Percentiles rank a stretch among this genome's conserved stretches.
Conservation (phyloP, 2,888 invertebrate genomes). For the Hyalella azteca region DNA sequence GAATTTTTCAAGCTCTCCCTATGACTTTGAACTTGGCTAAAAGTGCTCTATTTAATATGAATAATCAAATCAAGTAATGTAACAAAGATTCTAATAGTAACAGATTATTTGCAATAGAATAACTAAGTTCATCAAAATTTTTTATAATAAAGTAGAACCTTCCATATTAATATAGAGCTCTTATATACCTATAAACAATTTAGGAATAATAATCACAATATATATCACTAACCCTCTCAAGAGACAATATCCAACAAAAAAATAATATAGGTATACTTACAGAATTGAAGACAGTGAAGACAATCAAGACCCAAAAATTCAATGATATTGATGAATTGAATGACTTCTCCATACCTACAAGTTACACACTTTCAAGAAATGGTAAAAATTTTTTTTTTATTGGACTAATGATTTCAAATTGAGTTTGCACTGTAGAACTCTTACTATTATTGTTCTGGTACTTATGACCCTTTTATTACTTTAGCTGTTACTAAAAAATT, state of each 20-base stretch:
- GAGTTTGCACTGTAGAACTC: background rate
- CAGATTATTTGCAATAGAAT: background rate
- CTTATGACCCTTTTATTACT: too few relatives aligned
- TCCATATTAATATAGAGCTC: background rate
- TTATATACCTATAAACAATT: background rate
- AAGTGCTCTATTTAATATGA: background rate
- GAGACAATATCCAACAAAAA: background rate
- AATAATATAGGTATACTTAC: background rate
- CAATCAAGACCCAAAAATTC: background rate
- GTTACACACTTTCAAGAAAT: background rate
- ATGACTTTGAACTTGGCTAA: background rate
- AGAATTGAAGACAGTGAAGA: background rate
- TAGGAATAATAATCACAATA: background rate
- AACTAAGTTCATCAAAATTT: background rate
- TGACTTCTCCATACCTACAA: background rate
- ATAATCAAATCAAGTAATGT: background rate
- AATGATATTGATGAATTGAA: background rate
- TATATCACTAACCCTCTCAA: constrained; percentile 38
- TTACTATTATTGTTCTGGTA: too few relatives aligned
- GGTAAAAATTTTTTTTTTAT: background rate
- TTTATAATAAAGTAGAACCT: background rate
- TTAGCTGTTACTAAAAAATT: too few relatives aligned
- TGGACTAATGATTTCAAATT: background rate
- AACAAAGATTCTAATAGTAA: background rate
- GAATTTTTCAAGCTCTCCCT: background rate